Conservation (phyloP, 1,140 invertebrate species). For the Neodiprion virginianus region DNA sequence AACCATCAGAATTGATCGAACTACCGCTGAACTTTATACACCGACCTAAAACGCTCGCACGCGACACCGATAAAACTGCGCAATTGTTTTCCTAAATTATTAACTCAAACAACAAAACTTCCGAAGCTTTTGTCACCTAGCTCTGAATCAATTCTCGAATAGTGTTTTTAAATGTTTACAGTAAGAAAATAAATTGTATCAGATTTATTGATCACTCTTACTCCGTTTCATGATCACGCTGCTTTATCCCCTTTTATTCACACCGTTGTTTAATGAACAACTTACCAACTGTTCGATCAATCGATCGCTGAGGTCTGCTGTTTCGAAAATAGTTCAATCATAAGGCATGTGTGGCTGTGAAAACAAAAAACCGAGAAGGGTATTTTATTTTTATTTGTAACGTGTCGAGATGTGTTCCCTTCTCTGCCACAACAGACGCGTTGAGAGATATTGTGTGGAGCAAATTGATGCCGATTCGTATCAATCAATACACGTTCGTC, state of each 20-base stretch:
- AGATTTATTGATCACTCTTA: too few species aligned
- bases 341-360: too few species aligned
- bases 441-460: not conserved
- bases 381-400: not conserved
- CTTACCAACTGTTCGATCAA: too few species aligned
- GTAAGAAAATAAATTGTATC: too few species aligned
- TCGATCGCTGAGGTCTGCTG: too few species aligned
- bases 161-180: too few species aligned
- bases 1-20: conserved; percentile 7
- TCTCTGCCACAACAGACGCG: not conserved
- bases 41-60: not conserved
- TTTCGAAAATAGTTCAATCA: too few species aligned
- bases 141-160: too few species aligned
- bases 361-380: too few species aligned
- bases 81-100: not conserved
- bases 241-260: too few species aligned
- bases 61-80: conserved; percentile 4
- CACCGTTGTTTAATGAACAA: too few species aligned
- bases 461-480: conserved; percentile 5
- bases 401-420: not conserved
- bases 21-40: not conserved
- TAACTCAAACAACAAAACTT: not conserved
- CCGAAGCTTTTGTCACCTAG: not conserved
- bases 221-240: too few species aligned
- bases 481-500: not conserved